Evolutionary conservation across 2,888 invertebrate species (phyloP), one percentile per base, ranked within the genome.

Genomic region (Phyllotreta striolata): DNA sequence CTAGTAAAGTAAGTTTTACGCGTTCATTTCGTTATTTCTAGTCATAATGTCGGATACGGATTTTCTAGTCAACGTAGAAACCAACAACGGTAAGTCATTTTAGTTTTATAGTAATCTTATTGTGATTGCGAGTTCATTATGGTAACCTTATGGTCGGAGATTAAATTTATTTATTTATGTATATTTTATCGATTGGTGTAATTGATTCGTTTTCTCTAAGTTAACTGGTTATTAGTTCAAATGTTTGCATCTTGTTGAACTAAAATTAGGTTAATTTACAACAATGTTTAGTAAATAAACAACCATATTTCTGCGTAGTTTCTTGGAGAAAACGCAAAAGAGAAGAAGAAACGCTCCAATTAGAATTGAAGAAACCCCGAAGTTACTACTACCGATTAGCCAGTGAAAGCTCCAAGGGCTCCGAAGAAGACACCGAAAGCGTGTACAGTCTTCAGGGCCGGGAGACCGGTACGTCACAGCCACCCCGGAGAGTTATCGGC

Each of bases 401-500:
- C 65, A 82, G 82, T 60, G 84, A 84, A 72, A 83, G 82, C 51
- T 81, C 83, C 0, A 66, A 70, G 54, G 71, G 66, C 3, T 71
- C 75, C 0, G 72, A 70, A 55, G 78, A 78, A 58, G 84, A 83
- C 55, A 81, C 83, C 7, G 89, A 89, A 73, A 88, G 87, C 35
- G 81, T 88, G 6, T 83, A 84, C 73, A 89, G 88, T 73, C 79
- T 88, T 12, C 89, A 89, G 74, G 88, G 83, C 40, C 84, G 84
- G 72, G 88, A 89, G 79, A 90, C 89, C 74, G 89, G 89, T 89
- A 84, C 79, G 79, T 66, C 64, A 63, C 67, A 67, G 63, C 66
- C 52, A 66, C 55, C 62, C 43, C 60, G 51, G 34, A 39, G 58
- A 41, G 55, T 64, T 55, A 52, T 62, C 54, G 60, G 64, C 65